Base-by-base conservation (phyloP, 2,888 invertebrate species). In the Pristionchus japonicus region DNA sequence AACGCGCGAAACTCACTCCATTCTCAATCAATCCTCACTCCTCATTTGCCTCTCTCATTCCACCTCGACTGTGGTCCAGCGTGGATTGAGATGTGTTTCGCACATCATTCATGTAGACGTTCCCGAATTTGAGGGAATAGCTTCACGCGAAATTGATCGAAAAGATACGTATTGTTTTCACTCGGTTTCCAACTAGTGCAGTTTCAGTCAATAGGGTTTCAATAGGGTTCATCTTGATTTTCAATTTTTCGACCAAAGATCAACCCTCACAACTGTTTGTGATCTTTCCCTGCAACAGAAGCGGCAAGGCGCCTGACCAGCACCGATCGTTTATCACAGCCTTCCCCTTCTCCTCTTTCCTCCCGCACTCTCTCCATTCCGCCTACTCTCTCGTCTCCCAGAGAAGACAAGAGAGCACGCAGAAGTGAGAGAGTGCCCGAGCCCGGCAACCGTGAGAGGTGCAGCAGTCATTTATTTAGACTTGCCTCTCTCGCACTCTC, bases 391-490 rank as follows among this genome's bases (percentile, higher is more conserved):
- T 61, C 9, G 2, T 23, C 27, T 9, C 2, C 27, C 23, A 57
- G 57, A 57, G 57, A 57, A 4, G 23, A 20, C 57, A 4, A 15
- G n/a, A n/a, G n/a, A n/a, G n/a, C n/a, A n/a, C n/a, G n/a, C n/a
- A n/a, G n/a, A n/a, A n/a, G n/a, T n/a, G 57, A 20, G 57, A 57
- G 57, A 9, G 23, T 3, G 4, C 27, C 9, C 1, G n/a, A n/a
- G n/a, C 57, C 3, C n/a, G n/a, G n/a, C n/a, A 57, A 2, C 61
- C 61, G 64, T 31, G 64, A 11, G 27, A 64, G 64, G 64, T 67
- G 70, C 70, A 47, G 77, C 77, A 77, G 77, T 27, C 77, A 77
- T 77, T 77, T 77, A 77, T 77, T 77, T 77, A 77, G 70, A 74
- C 70, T 52, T 52, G 52, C 20, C 82, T 15, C 52, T 15, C 49